Percentiles rank a stretch among this genome's conserved stretches.
Conservation (phyloP, 2,888 invertebrate species). For the Synergus umbraculus region DNA sequence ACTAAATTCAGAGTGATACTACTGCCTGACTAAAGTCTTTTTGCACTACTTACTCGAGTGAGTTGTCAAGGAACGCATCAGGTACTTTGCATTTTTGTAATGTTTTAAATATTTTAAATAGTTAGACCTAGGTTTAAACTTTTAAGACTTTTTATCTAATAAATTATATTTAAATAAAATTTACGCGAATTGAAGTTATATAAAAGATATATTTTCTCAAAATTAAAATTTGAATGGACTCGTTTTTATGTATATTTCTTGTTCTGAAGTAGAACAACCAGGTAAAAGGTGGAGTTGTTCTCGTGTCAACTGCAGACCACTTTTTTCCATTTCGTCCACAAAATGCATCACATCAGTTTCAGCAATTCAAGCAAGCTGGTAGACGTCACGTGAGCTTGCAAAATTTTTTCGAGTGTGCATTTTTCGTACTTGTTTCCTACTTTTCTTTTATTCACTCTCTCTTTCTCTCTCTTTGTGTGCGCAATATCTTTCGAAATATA, state of each 20-base stretch:
- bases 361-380: slow-evolving; percentile 15
- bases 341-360: slow-evolving; percentile 9
- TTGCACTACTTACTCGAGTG: background rate
- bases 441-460: background rate
- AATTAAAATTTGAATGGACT: background rate
- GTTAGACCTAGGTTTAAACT: too few species aligned
- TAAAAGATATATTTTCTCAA: background rate
- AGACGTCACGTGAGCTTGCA: background rate
- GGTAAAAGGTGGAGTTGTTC: slow-evolving; percentile 3
- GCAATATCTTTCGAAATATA: background rate
- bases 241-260: background rate
- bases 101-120: background rate
- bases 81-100: background rate
- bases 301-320: slow-evolving; percentile 7
- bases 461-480: background rate
- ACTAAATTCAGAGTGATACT: background rate
- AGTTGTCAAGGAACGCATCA: background rate
- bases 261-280: background rate
- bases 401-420: background rate
- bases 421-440: background rate
- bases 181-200: background rate
- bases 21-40: slow-evolving; percentile 1
- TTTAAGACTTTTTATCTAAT: too few species aligned
- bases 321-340: slow-evolving; percentile 16
- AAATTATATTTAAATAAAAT: background rate